Base-by-base conservation (phyloP, 2,888 invertebrate genomes). In the Cecidostiba fungosa region DNA sequence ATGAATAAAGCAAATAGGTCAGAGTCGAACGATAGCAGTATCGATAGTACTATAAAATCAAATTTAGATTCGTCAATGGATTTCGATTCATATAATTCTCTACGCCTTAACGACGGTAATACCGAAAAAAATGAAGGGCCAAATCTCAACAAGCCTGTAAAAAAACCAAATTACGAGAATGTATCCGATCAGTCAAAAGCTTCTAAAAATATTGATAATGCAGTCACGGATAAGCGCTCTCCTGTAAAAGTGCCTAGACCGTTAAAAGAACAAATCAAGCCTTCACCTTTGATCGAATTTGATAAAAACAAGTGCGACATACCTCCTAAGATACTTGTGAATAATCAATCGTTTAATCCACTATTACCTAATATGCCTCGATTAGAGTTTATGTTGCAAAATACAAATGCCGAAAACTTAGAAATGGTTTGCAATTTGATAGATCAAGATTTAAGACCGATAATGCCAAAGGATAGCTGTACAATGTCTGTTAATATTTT, bases 401-500 rank as follows among this genome's bases (percentile, higher is more conserved):
- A 81, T 90, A 89, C 54, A 74, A 87, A 81, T 66, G 81, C 14
- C 88, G 88, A 87, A 91, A 90, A 88, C 90, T 90, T 50, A 88
- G 90, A 47, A 90, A 89, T 72, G 89, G 95, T 96, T 93, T 96
- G 96, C 93, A 95, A 97, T 93, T 95, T 97, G 93, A 94, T 98
- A 88, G 97, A 97, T 92, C 96, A 96, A 0, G 97, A 97, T 91
- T 94, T 98, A 84, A 95, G 97, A 90, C 98, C 99, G 3, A 95
- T 97, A 88, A 96, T 97, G 62, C 98, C 98, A 23, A 97, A 97
- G 94, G 95, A 95, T 89, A 95, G 95, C 91, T 95, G 94, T 88
- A 95, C 96, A 26, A 96, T 97, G 93, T 98, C 98, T 80, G 95
- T 97, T 92, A 95, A 96, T 88, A 97, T 98, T 90, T 98, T 97